Percentiles rank a stretch among this genome's conserved stretches.
phyloP scores from a whole-genome alignment of 1,140 invertebrate genomes.

The Cotesia vestalis region DNA sequence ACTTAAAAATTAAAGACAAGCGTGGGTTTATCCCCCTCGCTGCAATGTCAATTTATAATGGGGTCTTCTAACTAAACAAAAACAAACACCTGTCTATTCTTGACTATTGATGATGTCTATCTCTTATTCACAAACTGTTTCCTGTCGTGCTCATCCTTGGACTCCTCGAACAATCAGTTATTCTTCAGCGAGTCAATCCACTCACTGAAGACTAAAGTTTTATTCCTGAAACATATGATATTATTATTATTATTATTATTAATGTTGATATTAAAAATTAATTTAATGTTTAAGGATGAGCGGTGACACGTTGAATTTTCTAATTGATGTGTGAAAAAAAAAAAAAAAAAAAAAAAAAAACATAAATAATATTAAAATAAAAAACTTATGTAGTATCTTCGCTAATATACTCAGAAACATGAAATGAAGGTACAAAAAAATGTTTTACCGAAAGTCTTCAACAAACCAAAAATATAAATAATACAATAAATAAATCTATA shows the following conservation, averaged over 20 bases:
- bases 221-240: too few species aligned
- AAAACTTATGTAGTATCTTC: constrained; percentile 25
- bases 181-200: too few species aligned
- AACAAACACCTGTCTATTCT: constrained; percentile 20
- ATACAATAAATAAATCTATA: constrained; percentile 52
- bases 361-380: constrained; percentile 19
- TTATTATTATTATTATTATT: too few species aligned
- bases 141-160: constrained; percentile 43
- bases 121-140: constrained; percentile 19
- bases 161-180: constrained; percentile 12
- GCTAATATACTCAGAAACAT: constrained; percentile 40
- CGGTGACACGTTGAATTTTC: not conserved
- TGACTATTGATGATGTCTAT: constrained; percentile 3
- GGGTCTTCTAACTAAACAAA: constrained; percentile 43
- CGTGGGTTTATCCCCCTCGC: constrained; percentile 47
- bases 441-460: constrained; percentile 50
- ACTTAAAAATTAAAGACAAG: constrained; percentile 36
- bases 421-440: constrained; percentile 48
- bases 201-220: too few species aligned
- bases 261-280: too few species aligned
- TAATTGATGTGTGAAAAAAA: not conserved
- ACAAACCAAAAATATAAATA: constrained; percentile 45
- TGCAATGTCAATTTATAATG: constrained; percentile 59
- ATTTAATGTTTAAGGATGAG: not conserved
- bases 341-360: too few species aligned